Base-by-base conservation (phyloP, 2,113 vertebrate species). In the Rhinoderma darwinii region DNA sequence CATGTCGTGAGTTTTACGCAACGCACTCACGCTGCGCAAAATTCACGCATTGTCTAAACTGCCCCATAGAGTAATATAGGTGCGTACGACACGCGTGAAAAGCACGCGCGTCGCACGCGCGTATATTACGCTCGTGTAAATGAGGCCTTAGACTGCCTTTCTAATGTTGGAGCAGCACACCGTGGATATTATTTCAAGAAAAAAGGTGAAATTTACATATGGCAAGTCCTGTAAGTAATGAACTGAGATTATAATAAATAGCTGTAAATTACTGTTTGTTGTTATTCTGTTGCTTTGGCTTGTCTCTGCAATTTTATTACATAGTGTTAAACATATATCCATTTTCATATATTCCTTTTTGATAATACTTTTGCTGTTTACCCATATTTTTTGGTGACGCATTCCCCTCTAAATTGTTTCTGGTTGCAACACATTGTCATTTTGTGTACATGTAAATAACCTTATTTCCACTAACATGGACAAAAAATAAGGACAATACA, bases 401-500 rank as follows among this genome's bases (percentile, higher is more conserved):
- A 37, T 54, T 51, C 20, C 30, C 3, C 6, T 56, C 1, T n/a
- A n/a, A 32, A 30, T 50, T 4, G 30, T 30, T 77, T 54, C 50
- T 35, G 18, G 30, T 56, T 22, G 56, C 8, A 51, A 17, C 7
- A 77, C 30, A 18, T n/a, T 76, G 9, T 50, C 47, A 32, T 50
- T 84, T 68, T 84, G 66, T 73, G 63, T 50, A 66, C 14, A 37
- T 72, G 70, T 50, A 84, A 73, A 43, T 73, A 74, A 37, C 17
- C 30, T 39, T 39, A 41, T 56, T 39, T n/a, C 25, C 3, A 47
- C 35, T 41, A 59, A n/a, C 30, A 35, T n/a, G 39, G 35, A 43
- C 56, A 82, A 56, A 82, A 10, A 63, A 59, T 25, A 50, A 51
- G 9, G 10, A 39, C 5, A 37, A n/a, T 82, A 15, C 25, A 32